Percentiles rank a stretch among this genome's conserved stretches.
Conservation (phyloP, 2,797 vertebrate genomes). For the Percopsis omiscomaycus region DNA sequence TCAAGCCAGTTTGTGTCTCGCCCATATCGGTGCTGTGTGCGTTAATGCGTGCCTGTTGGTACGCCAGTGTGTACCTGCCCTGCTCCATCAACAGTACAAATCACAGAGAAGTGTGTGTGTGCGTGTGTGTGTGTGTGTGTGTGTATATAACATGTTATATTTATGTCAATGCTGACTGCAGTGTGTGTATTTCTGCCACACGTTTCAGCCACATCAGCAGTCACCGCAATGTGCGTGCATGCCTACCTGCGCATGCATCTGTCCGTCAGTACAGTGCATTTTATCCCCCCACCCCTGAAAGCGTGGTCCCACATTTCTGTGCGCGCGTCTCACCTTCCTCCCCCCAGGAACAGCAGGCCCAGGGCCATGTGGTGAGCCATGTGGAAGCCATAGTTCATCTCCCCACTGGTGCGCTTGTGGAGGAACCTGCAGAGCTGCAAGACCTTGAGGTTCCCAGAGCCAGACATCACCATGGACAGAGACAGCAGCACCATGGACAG, state of each 20-base stretch:
- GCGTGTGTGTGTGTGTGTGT: conserved; percentile 2
- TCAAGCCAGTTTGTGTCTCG: conserved; percentile 23
- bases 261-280: not conserved
- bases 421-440: conserved; percentile 95
- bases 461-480: conserved; percentile 95
- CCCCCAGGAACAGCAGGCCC: conserved; percentile 93
- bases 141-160: not conserved
- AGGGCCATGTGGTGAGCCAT: conserved; percentile 98
- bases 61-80: conserved; percentile 4
- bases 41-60: conserved; percentile 14
- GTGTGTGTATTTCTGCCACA: too few species aligned
- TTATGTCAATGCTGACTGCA: too few species aligned
- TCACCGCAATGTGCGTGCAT: not conserved
- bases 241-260: not conserved
- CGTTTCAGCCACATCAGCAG: too few species aligned
- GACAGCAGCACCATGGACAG: conserved; percentile 92
- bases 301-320: not conserved
- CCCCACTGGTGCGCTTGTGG: conserved; percentile 92
- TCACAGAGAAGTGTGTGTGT: not conserved
- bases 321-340: conserved; percentile 84
- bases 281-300: too few species aligned
- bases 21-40: conserved; percentile 24
- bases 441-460: conserved; percentile 92
- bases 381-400: conserved; percentile 99
- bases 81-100: conserved; percentile 16